Conservation (phyloP, 2,797 vertebrate species). For the Tolypeutes matacus region DNA sequence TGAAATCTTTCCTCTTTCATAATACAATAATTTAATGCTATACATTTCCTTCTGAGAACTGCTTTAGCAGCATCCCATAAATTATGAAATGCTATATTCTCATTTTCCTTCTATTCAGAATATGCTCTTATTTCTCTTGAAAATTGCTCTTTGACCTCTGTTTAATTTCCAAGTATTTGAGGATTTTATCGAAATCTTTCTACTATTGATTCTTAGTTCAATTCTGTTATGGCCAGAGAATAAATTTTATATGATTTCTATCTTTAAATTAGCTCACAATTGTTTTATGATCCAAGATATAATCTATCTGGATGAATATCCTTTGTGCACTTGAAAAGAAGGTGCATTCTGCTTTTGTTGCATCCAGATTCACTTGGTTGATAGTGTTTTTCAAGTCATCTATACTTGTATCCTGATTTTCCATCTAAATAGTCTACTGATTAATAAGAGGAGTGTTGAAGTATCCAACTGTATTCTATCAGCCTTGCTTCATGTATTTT, state of each 20-base stretch:
- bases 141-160: constrained; percentile 24
- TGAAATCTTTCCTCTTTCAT: neutral
- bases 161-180: neutral
- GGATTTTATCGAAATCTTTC: neutral
- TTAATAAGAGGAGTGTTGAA: neutral
- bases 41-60: neutral
- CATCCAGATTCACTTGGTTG: neutral
- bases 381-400: neutral
- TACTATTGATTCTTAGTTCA: neutral
- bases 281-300: neutral
- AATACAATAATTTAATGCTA: neutral
- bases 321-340: neutral
- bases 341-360: neutral
- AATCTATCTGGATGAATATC: neutral
- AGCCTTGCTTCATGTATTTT: neutral
- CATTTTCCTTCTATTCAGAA: neutral
- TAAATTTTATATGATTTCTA: neutral
- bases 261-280: neutral
- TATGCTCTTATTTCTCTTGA: neutral
- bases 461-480: neutral
- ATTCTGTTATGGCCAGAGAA: neutral
- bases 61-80: neutral
- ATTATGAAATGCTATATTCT: neutral
- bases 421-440: neutral
- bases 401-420: neutral